A percentile compares a stretch with the other conserved stretches of the same genome.
Conservation (phyloP, 2,888 invertebrate genomes). For the Loripinus fragilis region DNA sequence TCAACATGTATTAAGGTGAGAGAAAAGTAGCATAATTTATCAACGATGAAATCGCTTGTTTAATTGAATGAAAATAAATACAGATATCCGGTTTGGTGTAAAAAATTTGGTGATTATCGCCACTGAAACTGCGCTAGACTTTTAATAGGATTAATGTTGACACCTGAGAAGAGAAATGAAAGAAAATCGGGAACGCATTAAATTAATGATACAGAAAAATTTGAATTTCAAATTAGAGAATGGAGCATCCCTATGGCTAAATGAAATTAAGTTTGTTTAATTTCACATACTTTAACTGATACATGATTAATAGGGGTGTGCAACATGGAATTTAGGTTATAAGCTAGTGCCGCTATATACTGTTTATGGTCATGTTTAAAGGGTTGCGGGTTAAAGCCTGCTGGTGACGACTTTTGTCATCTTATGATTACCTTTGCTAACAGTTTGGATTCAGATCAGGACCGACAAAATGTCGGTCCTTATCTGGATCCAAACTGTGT, state of each 20-base stretch:
- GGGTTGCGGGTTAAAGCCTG: no score
- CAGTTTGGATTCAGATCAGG: no score
- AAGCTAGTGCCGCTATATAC: no score
- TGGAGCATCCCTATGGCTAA: slow-evolving; percentile 43
- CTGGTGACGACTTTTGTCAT: no score
- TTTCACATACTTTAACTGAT: slow-evolving; percentile 43
- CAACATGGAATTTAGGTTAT: neutral
- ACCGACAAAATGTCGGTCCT: no score
- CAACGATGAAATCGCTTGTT: slow-evolving; percentile 47
- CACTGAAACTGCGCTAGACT: slow-evolving; percentile 5
- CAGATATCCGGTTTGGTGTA: slow-evolving; percentile 32
- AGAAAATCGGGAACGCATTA: slow-evolving; percentile 25
- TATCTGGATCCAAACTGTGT: no score
- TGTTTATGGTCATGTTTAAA: no score
- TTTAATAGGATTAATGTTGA: slow-evolving; percentile 61
- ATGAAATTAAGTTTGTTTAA: slow-evolving; percentile 55
- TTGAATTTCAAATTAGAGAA: slow-evolving; percentile 49
- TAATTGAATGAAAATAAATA: slow-evolving; percentile 61
- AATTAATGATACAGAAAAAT: slow-evolving; percentile 52
- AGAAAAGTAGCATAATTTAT: slow-evolving; percentile 52
- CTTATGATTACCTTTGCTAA: no score
- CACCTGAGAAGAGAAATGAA: slow-evolving; percentile 53
- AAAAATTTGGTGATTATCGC: slow-evolving; percentile 39
- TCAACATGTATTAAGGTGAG: slow-evolving; percentile 46
- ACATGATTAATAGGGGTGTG: slow-evolving; percentile 17